Evolutionary conservation across 1,140 invertebrate species (phyloP), one percentile per base, ranked within the genome.

Genomic region (Eubasilissa regina): DNA sequence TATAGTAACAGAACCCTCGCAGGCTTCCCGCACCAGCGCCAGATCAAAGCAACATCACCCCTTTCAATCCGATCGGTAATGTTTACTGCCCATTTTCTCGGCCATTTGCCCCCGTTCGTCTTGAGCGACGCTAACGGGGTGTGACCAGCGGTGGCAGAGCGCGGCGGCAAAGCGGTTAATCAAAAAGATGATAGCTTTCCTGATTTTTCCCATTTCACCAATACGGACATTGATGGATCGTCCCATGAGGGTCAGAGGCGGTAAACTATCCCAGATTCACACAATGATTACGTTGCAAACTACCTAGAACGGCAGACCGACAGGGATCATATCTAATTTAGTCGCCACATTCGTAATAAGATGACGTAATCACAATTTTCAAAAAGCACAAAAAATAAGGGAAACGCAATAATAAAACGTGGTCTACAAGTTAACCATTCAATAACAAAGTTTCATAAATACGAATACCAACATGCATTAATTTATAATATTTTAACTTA

Each of bases 171-270:
- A 47, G 21, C 66, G 45, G 66, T 70, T 70, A 47, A 70, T 70
- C 66, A 70, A 48, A 70, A 70, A 70, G 11, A 70, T 70, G 66
- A 70, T 70, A n/a, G 66, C 66, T 70, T 70, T 47, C 45, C 45
- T 47, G 66, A 70, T 70, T 70, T 70, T 70, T 70, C 66, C 45
- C 44, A 19, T 17, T 35, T 19, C 56, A 15, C 4, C 17, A 4
- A 11, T 21, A 10, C 8, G 45, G 66, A 70, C 66, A 47, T 45
- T 70, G 66, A 70, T 70, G n/a, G 66, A 70, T 70, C 44, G 66
- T 13, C 66, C 21, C 47, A 25, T 44, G 47, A n/a, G 66, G 45
- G 66, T n/a, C 21, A 44, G 43, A n/a, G 15, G 43, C 17, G 66
- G 47, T 47, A 70, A 45, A 70, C 66, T 70, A 48, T 48, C 11